Evolutionary conservation across 1,140 invertebrate species (phyloP).

Genomic region (Drosophila pandora): DNA sequence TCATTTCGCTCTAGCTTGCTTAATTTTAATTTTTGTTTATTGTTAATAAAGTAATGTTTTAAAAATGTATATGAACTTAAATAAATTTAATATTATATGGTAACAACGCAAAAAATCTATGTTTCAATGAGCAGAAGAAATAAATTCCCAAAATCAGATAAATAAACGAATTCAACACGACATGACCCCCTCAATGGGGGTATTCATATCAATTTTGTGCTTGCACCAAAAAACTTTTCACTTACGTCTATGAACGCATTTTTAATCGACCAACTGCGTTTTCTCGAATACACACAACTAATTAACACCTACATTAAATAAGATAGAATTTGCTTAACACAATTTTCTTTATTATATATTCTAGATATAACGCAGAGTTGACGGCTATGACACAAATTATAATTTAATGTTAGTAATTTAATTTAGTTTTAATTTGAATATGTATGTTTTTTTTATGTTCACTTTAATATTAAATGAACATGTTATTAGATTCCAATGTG

Average conservation of each 20-base stretch:
- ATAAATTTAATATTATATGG: too few species aligned
- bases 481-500: conserved; percentile 71
- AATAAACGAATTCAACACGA: too few species aligned
- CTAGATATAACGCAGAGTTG: conserved; percentile 52
- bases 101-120: too few species aligned
- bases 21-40: too few species aligned
- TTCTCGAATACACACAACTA: conserved; percentile 10
- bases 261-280: conserved; percentile 28
- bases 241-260: conserved; percentile 5
- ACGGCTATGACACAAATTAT: conserved; percentile 64
- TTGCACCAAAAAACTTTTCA: too few species aligned
- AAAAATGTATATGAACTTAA: too few species aligned
- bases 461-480: conserved; percentile 69
- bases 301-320: conserved; percentile 47
- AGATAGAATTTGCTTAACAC: conserved; percentile 55
- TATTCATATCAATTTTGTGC: too few species aligned
- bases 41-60: too few species aligned
- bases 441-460: conserved; percentile 52
- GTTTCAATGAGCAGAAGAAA: too few species aligned
- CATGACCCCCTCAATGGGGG: too few species aligned
- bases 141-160: too few species aligned
- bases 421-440: conserved; percentile 49
- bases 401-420: conserved; percentile 67
- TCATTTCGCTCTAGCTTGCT: too few species aligned
- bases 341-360: conserved; percentile 57